These are phyloP conservation scores for Phasianus colchicus DNA, from an alignment of 2,113 vertebrate species.

Conservation along the genomic window DNA sequence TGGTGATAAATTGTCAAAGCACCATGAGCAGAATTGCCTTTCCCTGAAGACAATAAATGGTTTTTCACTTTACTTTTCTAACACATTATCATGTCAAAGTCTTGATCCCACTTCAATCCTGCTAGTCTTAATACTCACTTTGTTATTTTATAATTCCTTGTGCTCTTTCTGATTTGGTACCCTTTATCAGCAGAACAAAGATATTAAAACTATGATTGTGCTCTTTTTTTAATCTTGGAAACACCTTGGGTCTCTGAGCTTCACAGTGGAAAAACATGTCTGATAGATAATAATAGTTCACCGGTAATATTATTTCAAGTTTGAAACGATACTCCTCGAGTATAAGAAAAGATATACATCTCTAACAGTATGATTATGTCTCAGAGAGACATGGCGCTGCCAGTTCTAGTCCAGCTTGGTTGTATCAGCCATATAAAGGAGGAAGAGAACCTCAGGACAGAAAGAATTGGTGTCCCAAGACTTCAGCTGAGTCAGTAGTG, in stretches of 20 bases:
- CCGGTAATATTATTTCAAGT: not conserved
- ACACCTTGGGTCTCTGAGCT: not conserved
- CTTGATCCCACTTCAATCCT: not conserved
- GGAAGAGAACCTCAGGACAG: rapidly evolving
- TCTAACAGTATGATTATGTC: not conserved
- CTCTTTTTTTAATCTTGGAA: not conserved
- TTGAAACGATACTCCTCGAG: not conserved
- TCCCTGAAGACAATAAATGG: not conserved
- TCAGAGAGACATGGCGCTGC: not conserved
- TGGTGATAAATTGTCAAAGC: not conserved
- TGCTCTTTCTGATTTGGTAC: not conserved
- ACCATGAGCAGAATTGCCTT: not conserved
- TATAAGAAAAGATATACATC: not conserved
- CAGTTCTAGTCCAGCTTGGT: not conserved
- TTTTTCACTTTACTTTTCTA: not conserved
- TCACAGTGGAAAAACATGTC: not conserved
- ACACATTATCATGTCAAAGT: not conserved
- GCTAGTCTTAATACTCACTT: not conserved
- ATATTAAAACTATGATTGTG: not conserved
- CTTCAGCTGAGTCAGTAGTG: not conserved
- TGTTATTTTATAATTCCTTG: not conserved
- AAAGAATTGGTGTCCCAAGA: rapidly evolving
- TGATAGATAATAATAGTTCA: not conserved
- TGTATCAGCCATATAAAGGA: not conserved
- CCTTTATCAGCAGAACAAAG: not conserved